Base-by-base conservation (phyloP, 2,113 vertebrate species). In the Bos javanicus region DNA sequence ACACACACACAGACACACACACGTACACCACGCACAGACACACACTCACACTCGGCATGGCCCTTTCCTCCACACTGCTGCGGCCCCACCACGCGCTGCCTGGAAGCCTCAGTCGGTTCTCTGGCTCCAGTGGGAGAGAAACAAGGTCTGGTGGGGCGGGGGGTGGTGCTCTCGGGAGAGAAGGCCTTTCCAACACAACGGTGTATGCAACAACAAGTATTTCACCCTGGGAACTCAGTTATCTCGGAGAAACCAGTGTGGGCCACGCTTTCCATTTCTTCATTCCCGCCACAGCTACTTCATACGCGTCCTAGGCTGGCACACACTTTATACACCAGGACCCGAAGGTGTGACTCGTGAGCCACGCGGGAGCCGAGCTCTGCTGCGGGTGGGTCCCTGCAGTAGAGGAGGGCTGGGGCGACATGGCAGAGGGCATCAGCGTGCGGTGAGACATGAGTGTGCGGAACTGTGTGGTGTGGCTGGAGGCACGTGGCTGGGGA, bases 131-230 rank as follows among this genome's bases (percentile, higher is more conserved):
- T 0, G 17, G 74, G 48, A 16, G 6, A 50, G 62, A 43, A 28
- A 23, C 16, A 14, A 9, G 19, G 56, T 28, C 14, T 25, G 21
- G 30, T 4, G 80, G 0, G 26, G 12, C 1, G 5, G 6, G 46
- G 3, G 60, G 60, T 62, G 6, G 1, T 48, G 19, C 14, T 54
- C 36, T 19, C 13, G 2, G 60, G 36, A 23, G n/a, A 2, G 6
- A 48, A 50, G 88, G 26, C 21, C 57, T 43, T n/a, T 2, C 81
- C n/a, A 6, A 23, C 15, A 59, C 39, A 10, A 1, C 43, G 3
- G 80, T 1, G 6, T 4, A 9, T 0, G 30, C 21, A 6, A 11
- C 0, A 12, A 28, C 23, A 0, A 11, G 23, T 52, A 59, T 23
- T 23, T 59, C 21, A 15, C 43, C 56, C 33, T 1, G 8, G 52